Base-by-base conservation (phyloP, 35 echinoderm and acorn worm genomes). In the Hemicentrotus pulcherrimus region DNA sequence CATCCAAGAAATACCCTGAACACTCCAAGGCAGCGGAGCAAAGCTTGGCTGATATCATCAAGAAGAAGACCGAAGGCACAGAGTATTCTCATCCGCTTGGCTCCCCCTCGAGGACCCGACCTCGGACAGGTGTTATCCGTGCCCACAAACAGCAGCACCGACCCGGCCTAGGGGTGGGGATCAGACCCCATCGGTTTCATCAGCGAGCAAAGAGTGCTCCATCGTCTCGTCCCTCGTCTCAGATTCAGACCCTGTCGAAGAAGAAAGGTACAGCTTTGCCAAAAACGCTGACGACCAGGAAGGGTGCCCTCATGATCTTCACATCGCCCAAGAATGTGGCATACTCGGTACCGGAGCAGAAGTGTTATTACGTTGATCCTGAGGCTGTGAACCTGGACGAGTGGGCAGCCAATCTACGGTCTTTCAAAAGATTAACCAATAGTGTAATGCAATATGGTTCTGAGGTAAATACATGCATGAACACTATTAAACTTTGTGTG, bases 241-340 rank as follows among this genome's bases (percentile, higher is more conserved):
- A 31, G 47, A 95, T 50, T 60, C 30, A 46, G 31, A 87, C 95
- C 50, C 18, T 28, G 55, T 22, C 85, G 32, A 48, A 46, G 86
- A 97, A 85, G 31, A 92, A 47, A 91, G 86, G 48, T 48, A 32
- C 33, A 32, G 48, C 86, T 48, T 99, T 93, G 86, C 98, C 98
- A 92, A 99, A 99, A 96, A 99, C 98, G 1, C 95, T 94, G 46
- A 88, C 96, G 45, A 99, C 98, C 22, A 86, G 98, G 13, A 97
- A 97, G 46, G 97, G 98, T 46, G 97, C 97, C 14, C 88, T 99
- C 95, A 94, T 99, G 96, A 94, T 99, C 45, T 99, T 99, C 87
- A 91, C 97, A 85, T 94, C 97, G 88, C 98, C 98, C 41, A 90
- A 94, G 9, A 95, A 99, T 96, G 71, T 99, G 30, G 94, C 88